These are phyloP conservation scores for Fistularia commersonii DNA, from an alignment of 2,797 vertebrate genomes.

Conservation along the genomic window DNA sequence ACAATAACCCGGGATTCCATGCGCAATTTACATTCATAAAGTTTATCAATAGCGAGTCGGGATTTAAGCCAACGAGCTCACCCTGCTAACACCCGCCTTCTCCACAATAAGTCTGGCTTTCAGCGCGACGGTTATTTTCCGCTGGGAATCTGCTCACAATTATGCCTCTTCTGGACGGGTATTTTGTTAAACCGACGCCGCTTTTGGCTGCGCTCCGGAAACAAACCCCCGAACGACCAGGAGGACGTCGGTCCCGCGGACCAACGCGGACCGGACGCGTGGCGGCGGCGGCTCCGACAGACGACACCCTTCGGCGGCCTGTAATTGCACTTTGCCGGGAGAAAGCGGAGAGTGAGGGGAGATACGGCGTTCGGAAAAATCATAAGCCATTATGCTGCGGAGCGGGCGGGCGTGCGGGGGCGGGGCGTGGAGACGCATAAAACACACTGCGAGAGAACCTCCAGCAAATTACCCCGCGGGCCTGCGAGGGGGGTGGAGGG, in stretches of 20 bases:
- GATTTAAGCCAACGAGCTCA: slow-evolving; percentile 70
- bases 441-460: slow-evolving; percentile 94
- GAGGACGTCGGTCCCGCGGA: slow-evolving; percentile 39
- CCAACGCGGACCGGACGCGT: too few species aligned
- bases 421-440: slow-evolving; percentile 83
- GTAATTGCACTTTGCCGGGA: slow-evolving; percentile 68
- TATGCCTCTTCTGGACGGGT: slow-evolving; percentile 50
- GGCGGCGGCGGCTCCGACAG: slow-evolving; percentile 61
- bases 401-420: slow-evolving; percentile 73
- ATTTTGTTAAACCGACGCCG: slow-evolving; percentile 57
- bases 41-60: slow-evolving; percentile 70
- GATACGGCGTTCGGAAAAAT: slow-evolving; percentile 87
- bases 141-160: slow-evolving; percentile 58
- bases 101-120: slow-evolving; percentile 60
- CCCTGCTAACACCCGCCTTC: slow-evolving; percentile 45
- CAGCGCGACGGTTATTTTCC: slow-evolving; percentile 62
- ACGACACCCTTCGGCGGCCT: slow-evolving; percentile 64
- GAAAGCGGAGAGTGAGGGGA: slow-evolving; percentile 56
- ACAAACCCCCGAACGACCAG: slow-evolving; percentile 58
- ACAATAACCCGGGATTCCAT: slow-evolving; percentile 66
- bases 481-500: slow-evolving; percentile 83
- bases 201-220: slow-evolving; percentile 40
- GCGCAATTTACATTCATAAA: slow-evolving; percentile 75
- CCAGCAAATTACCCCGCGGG: slow-evolving; percentile 96
- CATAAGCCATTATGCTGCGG: slow-evolving; percentile 91